Evolutionary conservation across 2,113 vertebrate species (phyloP), one percentile per base, ranked within the genome.

Genomic region (Misgurnus anguillicaudatus): DNA sequence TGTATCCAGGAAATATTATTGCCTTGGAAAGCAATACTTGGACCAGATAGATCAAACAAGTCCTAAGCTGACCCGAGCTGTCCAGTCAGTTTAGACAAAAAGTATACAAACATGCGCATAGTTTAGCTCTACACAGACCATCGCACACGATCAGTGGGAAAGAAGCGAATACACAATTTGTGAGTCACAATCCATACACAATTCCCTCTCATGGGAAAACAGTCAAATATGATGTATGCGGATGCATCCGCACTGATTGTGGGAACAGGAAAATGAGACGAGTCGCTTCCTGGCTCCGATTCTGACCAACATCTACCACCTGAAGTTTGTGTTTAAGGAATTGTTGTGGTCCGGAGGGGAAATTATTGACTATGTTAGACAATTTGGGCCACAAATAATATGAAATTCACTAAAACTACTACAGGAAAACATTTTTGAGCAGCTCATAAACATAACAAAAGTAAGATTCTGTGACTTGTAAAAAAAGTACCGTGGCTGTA

Each of bases 251-350:
- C 24, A 58, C 39, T 17, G 66, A 42, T 45, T 64, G 71, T 78
- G 69, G 38, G 69, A 75, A 80, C 82, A 55, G 79, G 78, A 84
- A 57, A 72, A 65, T 21, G 10, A 66, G 67, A 48, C 6, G 7
- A 64, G 63, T 67, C 58, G n/a, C 62, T 61, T 79, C 78, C 82
- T 66, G 53, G 42, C 41, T 21, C n/a, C 3, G 9, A 31, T 75
- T 67, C 57, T 63, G 42, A 51, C 45, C 36, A 31, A 60, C 48
- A 24, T 62, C 14, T 19, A 67, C 65, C 68, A 41, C 17, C 57
- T 57, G 38, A 57, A 41, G 6, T 16, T 31, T 39, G 31, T 24
- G 57, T 60, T 41, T 45, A 73, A 42, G 14, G 55, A 9, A 47
- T 36, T 74, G 71, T 74, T 74, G 57, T 61, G 69, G 58, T 78